phyloP scores from a whole-genome alignment of 2,797 vertebrate species.

The Syncerus caffer region DNA sequence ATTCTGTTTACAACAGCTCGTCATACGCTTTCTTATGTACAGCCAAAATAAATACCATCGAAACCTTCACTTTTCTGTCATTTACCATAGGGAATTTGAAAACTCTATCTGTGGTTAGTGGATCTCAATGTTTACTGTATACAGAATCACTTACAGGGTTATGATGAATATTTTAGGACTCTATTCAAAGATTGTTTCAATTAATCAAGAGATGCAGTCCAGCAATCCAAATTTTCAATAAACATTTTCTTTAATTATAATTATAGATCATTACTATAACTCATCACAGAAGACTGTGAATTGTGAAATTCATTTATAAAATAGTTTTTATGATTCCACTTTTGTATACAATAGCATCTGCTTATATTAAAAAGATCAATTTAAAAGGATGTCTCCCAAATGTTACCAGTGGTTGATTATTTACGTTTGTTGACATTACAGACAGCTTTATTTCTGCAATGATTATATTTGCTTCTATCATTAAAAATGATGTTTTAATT shows the following conservation, averaged over 20 bases:
- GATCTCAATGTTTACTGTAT: neutral
- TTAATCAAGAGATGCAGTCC: neutral
- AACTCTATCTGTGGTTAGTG: neutral
- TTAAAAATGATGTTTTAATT: neutral
- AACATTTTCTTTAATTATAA: neutral
- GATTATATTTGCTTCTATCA: neutral
- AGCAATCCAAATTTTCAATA: neutral
- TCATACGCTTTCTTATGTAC: neutral
- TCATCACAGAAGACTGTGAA: neutral
- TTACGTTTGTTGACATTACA: neutral
- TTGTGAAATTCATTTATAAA: neutral
- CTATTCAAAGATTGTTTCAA: neutral
- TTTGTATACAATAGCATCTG: neutral
- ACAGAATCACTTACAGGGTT: neutral
- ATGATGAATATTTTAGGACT: neutral
- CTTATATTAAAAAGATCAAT: neutral
- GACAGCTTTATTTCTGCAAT: neutral
- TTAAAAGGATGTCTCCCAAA: neutral
- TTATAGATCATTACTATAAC: neutral
- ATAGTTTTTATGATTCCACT: neutral
- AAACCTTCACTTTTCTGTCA: conserved; percentile 3
- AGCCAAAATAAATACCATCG: conserved; percentile 35
- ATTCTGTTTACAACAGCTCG: neutral
- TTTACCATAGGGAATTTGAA: conserved; percentile 36
- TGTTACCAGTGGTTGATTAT: neutral